Base-by-base conservation (phyloP, 2,797 vertebrate species). In the Hypotaenidia okinawae region DNA sequence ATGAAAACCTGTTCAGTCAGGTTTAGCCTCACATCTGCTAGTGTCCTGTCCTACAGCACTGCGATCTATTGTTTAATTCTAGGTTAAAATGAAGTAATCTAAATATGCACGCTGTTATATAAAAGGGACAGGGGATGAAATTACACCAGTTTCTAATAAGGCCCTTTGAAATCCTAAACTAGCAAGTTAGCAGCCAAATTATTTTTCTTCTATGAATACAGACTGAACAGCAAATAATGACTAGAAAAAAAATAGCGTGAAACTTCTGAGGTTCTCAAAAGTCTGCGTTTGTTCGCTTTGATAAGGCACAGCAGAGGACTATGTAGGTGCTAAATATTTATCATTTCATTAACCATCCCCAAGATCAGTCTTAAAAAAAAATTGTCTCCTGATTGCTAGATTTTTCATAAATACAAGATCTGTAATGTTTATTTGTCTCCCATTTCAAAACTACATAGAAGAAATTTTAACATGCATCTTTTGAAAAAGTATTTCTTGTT, bases 101-200 rank as follows among this genome's bases (percentile, higher is more conserved):
- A 98, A 98, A 98, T 97, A 97, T 91, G 95, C 96, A 97, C 78
- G 16, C 93, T 96, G 95, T 98, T 98, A 98, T 93, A 98, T 97
- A 98, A 98, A 97, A 97, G 96, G 90, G 66, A 88, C 63, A 91
- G 89, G 95, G 97, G 98, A 99, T 99, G 98, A 98, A 99, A 99
- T 99, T 99, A 99, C 99, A 99, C 97, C 98, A 98, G 98, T 98
- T 98, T 98, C 97, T 98, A 98, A 98, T 98, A 98, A 98, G 98
- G 97, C 96, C 95, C 98, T 99, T 98, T 99, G 98, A 99, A 99
- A 99, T 97, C 87, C 90, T 98, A 99, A 97, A 96, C 97, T 96
- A 95, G 94, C 96, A 97, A 96, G 89, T 97, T 97, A 98, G 96
- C 95, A 94, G 98, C 98, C 98, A 98, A 98, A 98, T 98, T 98